Base-by-base conservation (phyloP, 2,113 vertebrate species). In the Laticauda laticaudata region DNA sequence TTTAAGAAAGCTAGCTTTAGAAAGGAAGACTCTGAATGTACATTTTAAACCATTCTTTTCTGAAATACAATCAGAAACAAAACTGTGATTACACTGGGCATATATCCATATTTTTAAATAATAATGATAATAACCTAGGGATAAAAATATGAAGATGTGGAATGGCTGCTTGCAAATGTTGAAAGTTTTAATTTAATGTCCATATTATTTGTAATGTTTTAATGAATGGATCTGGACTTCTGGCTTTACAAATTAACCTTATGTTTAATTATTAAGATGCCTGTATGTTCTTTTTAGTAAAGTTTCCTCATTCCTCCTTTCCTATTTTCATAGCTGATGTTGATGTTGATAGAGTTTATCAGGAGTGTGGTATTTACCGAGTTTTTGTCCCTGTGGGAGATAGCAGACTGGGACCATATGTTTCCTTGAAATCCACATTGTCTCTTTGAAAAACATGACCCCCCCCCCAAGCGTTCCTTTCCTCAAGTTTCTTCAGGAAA, bases 311-410 rank as follows among this genome's bases (percentile, higher is more conserved):
- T 11, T 85, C 29, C 51, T 51, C 90, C 87, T 93, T 69, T 88
- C 86, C 39, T 9, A 81, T 55, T 57, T 92, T 29, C 39, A 85
- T 61, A 56, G 6, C 34, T 90, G 92, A 5, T 48, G 48, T 48
- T 48, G 48, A 45, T 45, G 43, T 39, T 39, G 34, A 39, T 39
- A 39, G 34, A 39, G 5, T 53, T 81, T 90, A 0, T 24, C 69
- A 26, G 93, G 43, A 86, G 26, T 94, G 5, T 51, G 9, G n/a
- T 2, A 0, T 54, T 87, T 92, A 43, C 18, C 56, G 86, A 2
- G 15, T 54, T 59, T 93, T 92, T 93, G 39, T 88, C 91, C 93
- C 87, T 92, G 34, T n/a, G 93, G 23, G 1, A 92, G 51, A 86
- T 92, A 64, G 6, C 39, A 91, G 34, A 51, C 1, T 43, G 5